These are phyloP conservation scores for Steromphala cineraria DNA, from an alignment of 2,888 invertebrate species.

Conservation along the genomic window DNA sequence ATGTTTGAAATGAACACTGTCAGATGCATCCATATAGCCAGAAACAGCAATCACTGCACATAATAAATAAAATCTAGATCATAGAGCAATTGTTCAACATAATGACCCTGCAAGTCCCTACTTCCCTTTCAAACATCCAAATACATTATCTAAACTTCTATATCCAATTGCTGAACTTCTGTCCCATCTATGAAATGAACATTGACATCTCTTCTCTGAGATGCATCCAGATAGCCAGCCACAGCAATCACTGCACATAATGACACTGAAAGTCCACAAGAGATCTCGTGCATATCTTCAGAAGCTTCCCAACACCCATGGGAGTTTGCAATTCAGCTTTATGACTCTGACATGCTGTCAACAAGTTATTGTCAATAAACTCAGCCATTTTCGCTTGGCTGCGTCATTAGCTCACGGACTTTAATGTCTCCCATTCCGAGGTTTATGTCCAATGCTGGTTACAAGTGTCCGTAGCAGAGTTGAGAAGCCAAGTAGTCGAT, in stretches of 20 bases:
- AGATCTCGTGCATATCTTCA: not conserved
- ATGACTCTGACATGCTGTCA: not conserved
- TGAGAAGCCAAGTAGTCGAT: not conserved
- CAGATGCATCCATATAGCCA: too few species aligned
- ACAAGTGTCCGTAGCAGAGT: not conserved
- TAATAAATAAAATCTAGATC: too few species aligned
- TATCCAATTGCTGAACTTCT: too few species aligned
- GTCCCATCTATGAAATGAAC: too few species aligned
- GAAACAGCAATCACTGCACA: too few species aligned
- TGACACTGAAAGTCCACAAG: not conserved
- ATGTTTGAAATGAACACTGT: too few species aligned
- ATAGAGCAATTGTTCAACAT: too few species aligned
- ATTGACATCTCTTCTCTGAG: too few species aligned
- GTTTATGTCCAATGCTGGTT: not conserved
- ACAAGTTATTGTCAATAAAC: slow-evolving; percentile 1
- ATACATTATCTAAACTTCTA: too few species aligned
- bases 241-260: not conserved
- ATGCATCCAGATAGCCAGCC: too few species aligned
- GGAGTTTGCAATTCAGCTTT: not conserved
- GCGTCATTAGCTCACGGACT: not conserved
- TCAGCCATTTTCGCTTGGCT: not conserved
- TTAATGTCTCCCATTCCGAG: not conserved
- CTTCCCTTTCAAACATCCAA: too few species aligned
- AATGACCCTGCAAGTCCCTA: too few species aligned
- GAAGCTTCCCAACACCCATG: not conserved